Conservation (phyloP, 2,888 invertebrate species). For the Phyllotreta cruciferae region DNA sequence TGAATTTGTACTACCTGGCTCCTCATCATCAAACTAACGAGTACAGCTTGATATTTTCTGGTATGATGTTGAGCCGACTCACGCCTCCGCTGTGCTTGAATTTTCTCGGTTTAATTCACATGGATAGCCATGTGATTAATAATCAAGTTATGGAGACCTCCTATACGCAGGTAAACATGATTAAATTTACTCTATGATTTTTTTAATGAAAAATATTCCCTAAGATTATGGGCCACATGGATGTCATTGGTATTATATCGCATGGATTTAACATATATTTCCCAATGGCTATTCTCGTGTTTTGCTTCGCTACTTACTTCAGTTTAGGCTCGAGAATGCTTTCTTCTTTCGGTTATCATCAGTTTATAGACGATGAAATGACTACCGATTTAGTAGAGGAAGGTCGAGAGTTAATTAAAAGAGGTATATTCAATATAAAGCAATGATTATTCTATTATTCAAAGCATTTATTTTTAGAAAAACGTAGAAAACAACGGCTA, state of each 20-base stretch:
- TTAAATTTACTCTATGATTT: background rate
- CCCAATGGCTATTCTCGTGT: conserved; percentile 92
- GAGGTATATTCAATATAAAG: conserved; percentile 66
- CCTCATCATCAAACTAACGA: conserved; percentile 98
- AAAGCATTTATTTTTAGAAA: conserved; percentile 64
- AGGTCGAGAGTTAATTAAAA: conserved; percentile 87
- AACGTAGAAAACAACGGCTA: conserved; percentile 78
- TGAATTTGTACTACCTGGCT: conserved; percentile 96
- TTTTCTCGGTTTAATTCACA: conserved; percentile 95
- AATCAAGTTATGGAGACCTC: conserved; percentile 84
- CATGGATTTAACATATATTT: conserved; percentile 99
- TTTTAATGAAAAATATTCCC: conserved; percentile 17
- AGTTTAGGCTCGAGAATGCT: conserved; percentile 90
- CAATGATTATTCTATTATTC: background rate
- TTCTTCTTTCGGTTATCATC: conserved; percentile 93
- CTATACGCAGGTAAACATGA: conserved; percentile 83
- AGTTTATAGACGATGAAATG: conserved; percentile 94
- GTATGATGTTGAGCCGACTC: conserved; percentile 96
- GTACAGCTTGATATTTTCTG: conserved; percentile 97
- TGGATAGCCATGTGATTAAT: conserved; percentile 94
- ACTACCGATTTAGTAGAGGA: conserved; percentile 94
- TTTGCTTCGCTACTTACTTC: conserved; percentile 94
- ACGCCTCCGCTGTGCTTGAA: conserved; percentile 99
- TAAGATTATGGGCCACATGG: conserved; percentile 99
- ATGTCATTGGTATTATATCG: conserved; percentile 94